These are phyloP conservation scores for Psix sp. DNA, from an alignment of 1,140 invertebrate species.

Conservation along the genomic window DNA sequence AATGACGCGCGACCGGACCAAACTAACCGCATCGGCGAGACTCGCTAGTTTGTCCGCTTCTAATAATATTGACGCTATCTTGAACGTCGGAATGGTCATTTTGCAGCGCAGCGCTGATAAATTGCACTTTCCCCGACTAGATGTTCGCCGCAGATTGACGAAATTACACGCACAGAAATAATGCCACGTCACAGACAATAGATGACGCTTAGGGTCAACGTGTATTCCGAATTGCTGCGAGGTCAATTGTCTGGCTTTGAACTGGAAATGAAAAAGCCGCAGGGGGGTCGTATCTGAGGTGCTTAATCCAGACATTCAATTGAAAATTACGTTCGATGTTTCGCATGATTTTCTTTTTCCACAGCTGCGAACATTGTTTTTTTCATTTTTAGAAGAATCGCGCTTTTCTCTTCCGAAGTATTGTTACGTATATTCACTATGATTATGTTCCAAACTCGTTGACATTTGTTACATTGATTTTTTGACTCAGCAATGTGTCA, in stretches of 20 bases:
- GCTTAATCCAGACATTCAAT: constrained; percentile 4
- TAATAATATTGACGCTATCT: constrained; percentile 56
- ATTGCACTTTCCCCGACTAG: constrained; percentile 40
- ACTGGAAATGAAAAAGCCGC: constrained; percentile 12
- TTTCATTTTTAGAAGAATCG: no score
- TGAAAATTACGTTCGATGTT: background rate
- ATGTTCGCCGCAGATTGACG: constrained; percentile 40
- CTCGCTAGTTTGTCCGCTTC: constrained; percentile 33
- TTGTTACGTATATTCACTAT: no score
- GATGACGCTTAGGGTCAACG: constrained; percentile 18
- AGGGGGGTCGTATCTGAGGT: constrained; percentile 4
- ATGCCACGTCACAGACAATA: constrained; percentile 37
- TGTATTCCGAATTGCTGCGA: constrained; percentile 16
- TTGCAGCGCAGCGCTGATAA: constrained; percentile 39
- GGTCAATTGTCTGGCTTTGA: constrained; percentile 9
- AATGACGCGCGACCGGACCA: constrained; percentile 40
- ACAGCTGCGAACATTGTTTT: no score
- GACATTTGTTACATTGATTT: no score
- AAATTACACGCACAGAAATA: constrained; percentile 47
- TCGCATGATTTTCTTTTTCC: background rate
- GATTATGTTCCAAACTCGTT: no score
- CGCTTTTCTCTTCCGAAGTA: no score
- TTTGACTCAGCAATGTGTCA: no score
- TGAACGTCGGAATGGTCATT: constrained; percentile 30
- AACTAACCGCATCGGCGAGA: constrained; percentile 30